Evolutionary conservation across 2,797 vertebrate genomes (phyloP).

Genomic region (Tadarida brasiliensis): DNA sequence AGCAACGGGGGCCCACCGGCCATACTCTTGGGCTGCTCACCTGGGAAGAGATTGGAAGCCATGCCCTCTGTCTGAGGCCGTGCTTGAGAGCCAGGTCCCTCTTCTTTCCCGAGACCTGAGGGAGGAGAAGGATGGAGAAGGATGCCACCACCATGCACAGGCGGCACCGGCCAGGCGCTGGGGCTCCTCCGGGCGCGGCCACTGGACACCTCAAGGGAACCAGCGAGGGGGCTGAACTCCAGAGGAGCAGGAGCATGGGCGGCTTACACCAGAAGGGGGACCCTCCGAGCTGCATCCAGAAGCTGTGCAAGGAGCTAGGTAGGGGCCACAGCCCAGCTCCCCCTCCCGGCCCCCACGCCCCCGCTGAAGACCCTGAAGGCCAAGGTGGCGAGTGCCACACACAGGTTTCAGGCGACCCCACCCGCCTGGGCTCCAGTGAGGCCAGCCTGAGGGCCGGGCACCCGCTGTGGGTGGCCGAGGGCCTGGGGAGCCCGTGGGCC

Average conservation of each 20-base stretch:
- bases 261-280: conserved; percentile 64
- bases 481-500: background rate
- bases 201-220: background rate
- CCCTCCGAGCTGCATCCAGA: conserved; percentile 15
- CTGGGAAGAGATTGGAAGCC: background rate
- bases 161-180: conserved; percentile 53
- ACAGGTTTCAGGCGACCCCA: background rate
- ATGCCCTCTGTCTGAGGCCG: background rate
- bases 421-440: background rate
- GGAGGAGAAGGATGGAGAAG: conserved; percentile 61
- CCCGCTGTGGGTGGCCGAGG: background rate
- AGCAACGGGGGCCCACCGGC: background rate
- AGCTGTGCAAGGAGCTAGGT: conserved; percentile 30
- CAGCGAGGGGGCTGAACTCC: conserved; percentile 47
- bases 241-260: conserved; percentile 41
- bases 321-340: background rate
- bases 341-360: background rate
- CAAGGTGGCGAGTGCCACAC: background rate
- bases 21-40: background rate
- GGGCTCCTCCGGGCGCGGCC: background rate
- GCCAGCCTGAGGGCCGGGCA: background rate
- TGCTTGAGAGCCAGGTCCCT: background rate
- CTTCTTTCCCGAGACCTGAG: background rate
- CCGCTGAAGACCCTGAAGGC: background rate
- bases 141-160: background rate